A percentile compares a stretch with the other conserved stretches of the same genome.
These are phyloP conservation scores for Pocillopora grandis DNA, from an alignment of 92 coral and sea anemone species.

Conservation along the genomic window DNA sequence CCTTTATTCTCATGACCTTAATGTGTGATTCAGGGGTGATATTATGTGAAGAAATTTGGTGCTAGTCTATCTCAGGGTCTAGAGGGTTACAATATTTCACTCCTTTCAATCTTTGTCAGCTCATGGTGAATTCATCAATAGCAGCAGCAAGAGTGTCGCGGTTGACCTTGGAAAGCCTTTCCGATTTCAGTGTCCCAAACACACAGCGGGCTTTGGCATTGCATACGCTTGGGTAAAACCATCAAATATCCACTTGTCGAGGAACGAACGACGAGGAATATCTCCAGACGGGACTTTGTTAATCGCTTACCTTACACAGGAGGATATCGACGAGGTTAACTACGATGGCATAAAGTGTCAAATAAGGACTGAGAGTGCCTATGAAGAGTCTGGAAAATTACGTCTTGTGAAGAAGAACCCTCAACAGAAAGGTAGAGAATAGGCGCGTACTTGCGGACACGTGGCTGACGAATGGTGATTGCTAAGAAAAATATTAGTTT, in stretches of 20 bases:
- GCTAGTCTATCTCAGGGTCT: too few relatives aligned
- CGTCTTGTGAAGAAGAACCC: slow-evolving; percentile 13
- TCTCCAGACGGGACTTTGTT: slow-evolving; percentile 8
- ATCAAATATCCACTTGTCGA: neutral
- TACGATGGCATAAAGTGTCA: neutral
- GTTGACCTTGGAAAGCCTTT: slow-evolving; percentile 35
- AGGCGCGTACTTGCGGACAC: too few relatives aligned
- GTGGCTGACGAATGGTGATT: too few relatives aligned
- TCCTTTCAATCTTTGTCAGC: neutral
- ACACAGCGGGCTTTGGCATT: neutral
- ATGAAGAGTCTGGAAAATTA: slow-evolving; percentile 7
- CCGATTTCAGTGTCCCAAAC: slow-evolving; percentile 22
- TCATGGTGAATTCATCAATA: slow-evolving; percentile 8
- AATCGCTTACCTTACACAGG: neutral
- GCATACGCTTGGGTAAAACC: neutral
- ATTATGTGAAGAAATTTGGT: too few relatives aligned
- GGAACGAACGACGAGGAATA: slow-evolving; percentile 16
- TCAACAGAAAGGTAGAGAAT: slow-evolving; percentile 5
- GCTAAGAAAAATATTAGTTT: too few relatives aligned
- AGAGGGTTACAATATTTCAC: too few relatives aligned
- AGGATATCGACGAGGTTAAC: slow-evolving; percentile 18
- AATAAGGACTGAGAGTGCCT: slow-evolving; percentile 6
- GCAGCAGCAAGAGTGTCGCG: neutral
- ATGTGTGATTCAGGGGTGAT: too few relatives aligned
- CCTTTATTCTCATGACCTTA: too few relatives aligned